Conservation (phyloP, 2,113 vertebrate genomes). For the Globicephala melas region DNA sequence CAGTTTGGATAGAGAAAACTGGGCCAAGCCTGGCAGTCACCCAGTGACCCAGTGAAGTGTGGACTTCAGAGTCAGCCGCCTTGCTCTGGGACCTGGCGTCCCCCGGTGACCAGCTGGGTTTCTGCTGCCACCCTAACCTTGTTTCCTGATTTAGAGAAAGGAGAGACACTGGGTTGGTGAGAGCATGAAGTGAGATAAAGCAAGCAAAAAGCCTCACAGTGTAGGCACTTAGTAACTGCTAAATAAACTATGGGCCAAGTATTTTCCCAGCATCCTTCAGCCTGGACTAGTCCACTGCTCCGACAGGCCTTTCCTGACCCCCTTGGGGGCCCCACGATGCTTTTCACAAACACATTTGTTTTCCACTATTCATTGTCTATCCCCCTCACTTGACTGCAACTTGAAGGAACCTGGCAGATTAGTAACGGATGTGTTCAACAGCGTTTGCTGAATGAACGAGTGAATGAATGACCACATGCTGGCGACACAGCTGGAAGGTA, state of each 20-base stretch:
- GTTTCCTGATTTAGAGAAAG: background rate
- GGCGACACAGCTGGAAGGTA: too few species aligned
- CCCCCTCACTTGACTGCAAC: background rate
- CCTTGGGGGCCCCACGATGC: background rate
- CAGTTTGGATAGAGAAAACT: background rate
- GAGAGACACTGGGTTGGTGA: fast-evolving
- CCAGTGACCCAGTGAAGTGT: too few species aligned
- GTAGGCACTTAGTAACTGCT: fast-evolving
- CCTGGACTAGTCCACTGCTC: too few species aligned
- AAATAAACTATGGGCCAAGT: fast-evolving
- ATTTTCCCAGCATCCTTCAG: fast-evolving
- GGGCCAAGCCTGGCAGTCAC: fast-evolving
- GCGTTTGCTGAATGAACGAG: background rate
- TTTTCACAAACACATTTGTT: fast-evolving
- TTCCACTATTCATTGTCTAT: fast-evolving
- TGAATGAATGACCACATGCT: background rate
- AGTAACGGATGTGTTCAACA: fast-evolving
- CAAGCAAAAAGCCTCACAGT: fast-evolving
- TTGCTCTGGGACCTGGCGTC: fast-evolving
- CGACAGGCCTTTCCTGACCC: fast-evolving
- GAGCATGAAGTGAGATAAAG: fast-evolving
- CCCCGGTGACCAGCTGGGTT: fast-evolving
- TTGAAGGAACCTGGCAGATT: background rate
- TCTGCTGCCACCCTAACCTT: background rate
- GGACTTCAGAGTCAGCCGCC: fast-evolving